phyloP scores from a whole-genome alignment of 2,797 vertebrate species.

The Botia kubotai region DNA sequence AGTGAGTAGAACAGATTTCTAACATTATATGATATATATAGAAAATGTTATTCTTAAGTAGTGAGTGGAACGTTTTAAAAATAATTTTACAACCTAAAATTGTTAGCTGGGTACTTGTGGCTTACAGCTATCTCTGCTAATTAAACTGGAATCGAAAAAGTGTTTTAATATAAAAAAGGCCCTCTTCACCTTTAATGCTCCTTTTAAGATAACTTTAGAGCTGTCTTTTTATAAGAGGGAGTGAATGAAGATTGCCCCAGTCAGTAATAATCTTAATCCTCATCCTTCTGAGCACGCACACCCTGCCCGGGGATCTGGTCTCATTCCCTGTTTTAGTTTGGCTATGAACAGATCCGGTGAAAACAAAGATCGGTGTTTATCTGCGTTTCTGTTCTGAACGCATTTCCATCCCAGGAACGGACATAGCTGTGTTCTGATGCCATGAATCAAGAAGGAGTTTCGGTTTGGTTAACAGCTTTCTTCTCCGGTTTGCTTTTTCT shows the following conservation, averaged over 20 bases:
- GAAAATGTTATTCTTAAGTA: no score
- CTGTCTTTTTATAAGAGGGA: background rate
- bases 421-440: background rate
- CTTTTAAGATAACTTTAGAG: background rate
- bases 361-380: constrained; percentile 8
- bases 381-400: background rate
- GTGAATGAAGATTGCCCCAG: background rate
- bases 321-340: background rate
- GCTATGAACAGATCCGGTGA: background rate
- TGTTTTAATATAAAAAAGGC: no score
- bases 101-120: no score
- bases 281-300: constrained; percentile 7
- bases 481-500: constrained; percentile 67
- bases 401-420: background rate
- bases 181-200: background rate
- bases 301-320: background rate
- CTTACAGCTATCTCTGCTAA: no score
- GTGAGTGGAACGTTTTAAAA: no score
- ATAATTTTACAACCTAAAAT: no score
- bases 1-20: no score
- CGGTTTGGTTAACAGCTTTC: constrained; percentile 68
- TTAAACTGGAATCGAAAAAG: background rate
- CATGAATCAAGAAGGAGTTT: constrained; percentile 63
- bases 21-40: no score
- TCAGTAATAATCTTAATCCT: constrained; percentile 58